Percentiles rank a stretch among this genome's conserved stretches.
Evolutionary conservation across 2,888 invertebrate species (phyloP).

Genomic region (Cheilosia urbana): DNA sequence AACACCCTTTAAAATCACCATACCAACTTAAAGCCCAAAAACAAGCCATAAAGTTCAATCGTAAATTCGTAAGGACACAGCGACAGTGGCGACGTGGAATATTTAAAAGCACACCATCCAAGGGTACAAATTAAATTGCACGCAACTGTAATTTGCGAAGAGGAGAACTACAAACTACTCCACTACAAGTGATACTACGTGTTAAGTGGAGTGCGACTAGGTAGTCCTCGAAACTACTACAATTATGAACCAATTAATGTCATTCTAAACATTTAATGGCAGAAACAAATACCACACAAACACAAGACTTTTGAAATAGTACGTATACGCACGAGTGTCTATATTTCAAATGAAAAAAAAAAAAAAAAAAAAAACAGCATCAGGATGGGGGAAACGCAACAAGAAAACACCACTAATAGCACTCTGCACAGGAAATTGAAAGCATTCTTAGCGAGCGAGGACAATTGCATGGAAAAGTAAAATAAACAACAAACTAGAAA

Average conservation of each 20-base stretch:
- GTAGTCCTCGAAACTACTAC: slow-evolving; percentile 42
- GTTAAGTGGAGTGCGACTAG: slow-evolving; percentile 27
- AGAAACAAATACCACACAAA: not conserved
- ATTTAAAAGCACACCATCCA: slow-evolving; percentile 21
- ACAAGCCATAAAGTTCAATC: slow-evolving; percentile 25
- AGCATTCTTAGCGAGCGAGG: slow-evolving; percentile 1
- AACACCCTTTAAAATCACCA: slow-evolving; percentile 23
- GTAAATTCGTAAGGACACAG: slow-evolving; percentile 17
- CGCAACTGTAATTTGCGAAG: slow-evolving; percentile 32
- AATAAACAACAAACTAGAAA: slow-evolving; percentile 20
- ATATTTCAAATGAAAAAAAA: not conserved
- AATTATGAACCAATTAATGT: slow-evolving; percentile 65
- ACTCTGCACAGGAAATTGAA: slow-evolving; percentile 19
- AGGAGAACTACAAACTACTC: slow-evolving; percentile 25
- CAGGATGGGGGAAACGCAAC: slow-evolving; percentile 6
- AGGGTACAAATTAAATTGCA: slow-evolving; percentile 39
- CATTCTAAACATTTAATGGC: slow-evolving; percentile 53
- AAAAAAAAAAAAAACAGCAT: too few relatives aligned
- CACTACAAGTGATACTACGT: slow-evolving; percentile 31
- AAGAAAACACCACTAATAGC: slow-evolving; percentile 10
- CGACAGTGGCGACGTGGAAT: slow-evolving; percentile 20
- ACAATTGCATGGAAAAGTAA: slow-evolving; percentile 44
- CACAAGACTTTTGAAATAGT: slow-evolving; percentile 24
- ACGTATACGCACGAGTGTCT: slow-evolving; percentile 63
- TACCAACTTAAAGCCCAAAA: slow-evolving; percentile 2